Base-by-base conservation (phyloP, 37 sponge, comb jelly and placozoan species). In the Petrosia ficiformis region DNA sequence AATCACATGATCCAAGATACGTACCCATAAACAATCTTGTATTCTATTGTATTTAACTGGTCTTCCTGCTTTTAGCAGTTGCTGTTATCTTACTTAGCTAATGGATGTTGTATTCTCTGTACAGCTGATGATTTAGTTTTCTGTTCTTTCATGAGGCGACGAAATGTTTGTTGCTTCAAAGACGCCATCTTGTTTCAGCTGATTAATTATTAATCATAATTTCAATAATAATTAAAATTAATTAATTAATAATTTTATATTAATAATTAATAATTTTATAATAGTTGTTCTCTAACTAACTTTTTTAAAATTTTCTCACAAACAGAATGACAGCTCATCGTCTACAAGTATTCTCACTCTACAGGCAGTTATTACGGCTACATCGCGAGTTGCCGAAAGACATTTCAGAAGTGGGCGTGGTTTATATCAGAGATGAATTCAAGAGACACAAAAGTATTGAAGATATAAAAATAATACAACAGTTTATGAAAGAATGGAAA, bases 71-170 rank as follows among this genome's bases (percentile, higher is more conserved):
- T n/a, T n/a, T n/a, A n/a, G n/a, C n/a, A n/a, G n/a, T n/a, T n/a
- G n/a, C n/a, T n/a, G n/a, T n/a, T 33, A 69, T 14, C 61, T 24
- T 72, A 90, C 90, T 61, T 90, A 30, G 86, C 90, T 25, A 90
- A 48, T 25, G 90, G 90, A 21, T 84, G 86, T 32, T 85, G 54
- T 4, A 90, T 65, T 39, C 77, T 90, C 54, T 58, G 29, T 33
- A 16, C 28, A 10, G 66, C 41, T 5, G 22, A 10, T 1, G 43
- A 11, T 41, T 59, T 74, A 1, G 73, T 66, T 57, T 86, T 91
- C 79, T 85, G 74, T 61, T 91, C 86, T 60, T 82, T 91, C 91
- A 91, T 91, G 14, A 91, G 60, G 70, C 36, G 58, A 16, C 87
- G 82, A 32, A 75, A 86, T 29, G 68, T 78, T 65, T 86, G 72